These are phyloP conservation scores for Brachystomella parvula DNA, from an alignment of 1,140 invertebrate species.

Conservation along the genomic window DNA sequence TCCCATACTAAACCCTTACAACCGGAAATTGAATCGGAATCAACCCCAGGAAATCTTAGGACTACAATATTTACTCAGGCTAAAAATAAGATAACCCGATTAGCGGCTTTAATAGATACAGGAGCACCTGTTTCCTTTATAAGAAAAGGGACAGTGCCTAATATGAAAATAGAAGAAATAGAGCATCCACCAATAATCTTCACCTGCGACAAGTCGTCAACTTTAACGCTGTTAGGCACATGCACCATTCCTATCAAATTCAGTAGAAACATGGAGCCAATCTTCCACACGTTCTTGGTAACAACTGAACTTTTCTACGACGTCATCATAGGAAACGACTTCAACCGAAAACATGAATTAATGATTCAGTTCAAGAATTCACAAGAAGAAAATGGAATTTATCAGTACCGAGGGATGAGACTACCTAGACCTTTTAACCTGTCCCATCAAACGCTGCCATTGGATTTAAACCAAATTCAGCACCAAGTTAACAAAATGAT, in stretches of 20 bases:
- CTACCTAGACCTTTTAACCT: background rate
- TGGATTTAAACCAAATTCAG: background rate
- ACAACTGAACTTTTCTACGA: background rate
- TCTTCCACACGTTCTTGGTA: slow-evolving; percentile 1
- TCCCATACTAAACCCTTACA: background rate
- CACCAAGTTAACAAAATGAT: background rate
- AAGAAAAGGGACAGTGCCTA: background rate
- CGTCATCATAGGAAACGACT: background rate
- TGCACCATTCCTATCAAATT: background rate
- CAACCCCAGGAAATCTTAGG: background rate
- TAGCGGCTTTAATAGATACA: background rate
- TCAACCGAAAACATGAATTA: background rate
- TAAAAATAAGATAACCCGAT: background rate
- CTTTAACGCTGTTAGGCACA: background rate
- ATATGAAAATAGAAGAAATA: background rate
- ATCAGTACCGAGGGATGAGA: background rate
- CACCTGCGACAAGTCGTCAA: background rate
- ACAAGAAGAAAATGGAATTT: background rate
- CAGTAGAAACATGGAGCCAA: background rate
- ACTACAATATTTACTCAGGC: background rate
- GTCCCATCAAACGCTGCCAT: background rate
- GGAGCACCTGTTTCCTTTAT: background rate
- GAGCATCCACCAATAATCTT: background rate
- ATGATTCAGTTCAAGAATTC: background rate
- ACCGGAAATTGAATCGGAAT: background rate